These are phyloP conservation scores for Microplitis demolitor DNA, from an alignment of 1,140 invertebrate species.

Conservation along the genomic window DNA sequence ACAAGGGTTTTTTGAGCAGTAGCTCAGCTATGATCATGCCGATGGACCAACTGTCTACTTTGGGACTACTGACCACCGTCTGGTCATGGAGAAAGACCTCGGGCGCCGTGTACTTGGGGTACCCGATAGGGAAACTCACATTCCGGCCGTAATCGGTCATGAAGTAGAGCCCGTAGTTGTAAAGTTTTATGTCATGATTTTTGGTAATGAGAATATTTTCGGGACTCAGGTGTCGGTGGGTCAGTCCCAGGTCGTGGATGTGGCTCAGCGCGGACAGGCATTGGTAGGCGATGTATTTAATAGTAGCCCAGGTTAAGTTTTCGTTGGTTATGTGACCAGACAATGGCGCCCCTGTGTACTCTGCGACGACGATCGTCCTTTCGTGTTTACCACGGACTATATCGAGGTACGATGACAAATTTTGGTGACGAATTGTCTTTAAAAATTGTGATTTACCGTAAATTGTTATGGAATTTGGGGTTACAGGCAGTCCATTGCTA, in stretches of 20 bases:
- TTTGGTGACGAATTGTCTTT: slow-evolving; percentile 78
- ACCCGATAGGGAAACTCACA: slow-evolving; percentile 91
- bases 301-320: slow-evolving; percentile 59
- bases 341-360: slow-evolving; percentile 77
- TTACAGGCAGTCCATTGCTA: slow-evolving; percentile 92
- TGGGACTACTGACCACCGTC: slow-evolving; percentile 65
- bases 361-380: slow-evolving; percentile 85
- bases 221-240: slow-evolving; percentile 79
- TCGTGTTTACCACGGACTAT: slow-evolving; percentile 94
- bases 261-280: slow-evolving; percentile 75
- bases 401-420: slow-evolving; percentile 89
- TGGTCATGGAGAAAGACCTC: slow-evolving; percentile 73
- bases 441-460: slow-evolving; percentile 85
- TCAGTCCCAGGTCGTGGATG: slow-evolving; percentile 76
- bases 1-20: slow-evolving; percentile 69
- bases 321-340: slow-evolving; percentile 47
- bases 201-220: slow-evolving; percentile 83
- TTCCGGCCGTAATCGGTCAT: slow-evolving; percentile 85
- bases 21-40: slow-evolving; percentile 86
- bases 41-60: slow-evolving; percentile 90
- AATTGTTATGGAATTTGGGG: slow-evolving; percentile 94
- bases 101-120: slow-evolving; percentile 83
- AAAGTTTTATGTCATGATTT: slow-evolving; percentile 78
- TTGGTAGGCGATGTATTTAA: slow-evolving; percentile 70
- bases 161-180: slow-evolving; percentile 91